phyloP scores from a whole-genome alignment of 2,113 vertebrate genomes.

The Bos indicus region DNA sequence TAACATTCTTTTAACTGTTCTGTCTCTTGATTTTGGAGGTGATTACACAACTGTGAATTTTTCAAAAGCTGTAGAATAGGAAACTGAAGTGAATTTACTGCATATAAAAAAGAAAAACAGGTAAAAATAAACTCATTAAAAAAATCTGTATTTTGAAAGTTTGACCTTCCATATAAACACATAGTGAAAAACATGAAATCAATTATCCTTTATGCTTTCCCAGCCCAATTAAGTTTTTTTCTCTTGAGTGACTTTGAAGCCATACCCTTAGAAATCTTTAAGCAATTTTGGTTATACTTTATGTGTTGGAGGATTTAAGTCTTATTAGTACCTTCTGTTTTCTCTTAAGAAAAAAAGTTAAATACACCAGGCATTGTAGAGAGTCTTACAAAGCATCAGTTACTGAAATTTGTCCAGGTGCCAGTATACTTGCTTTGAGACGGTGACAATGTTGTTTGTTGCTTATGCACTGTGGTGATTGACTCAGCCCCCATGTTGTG shows the following conservation, averaged over 20 bases:
- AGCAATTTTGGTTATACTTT: background rate
- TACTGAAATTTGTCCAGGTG: background rate
- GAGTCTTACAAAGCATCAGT: background rate
- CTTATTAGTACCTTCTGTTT: background rate
- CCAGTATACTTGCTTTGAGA: background rate
- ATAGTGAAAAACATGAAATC: background rate
- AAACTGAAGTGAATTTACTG: background rate
- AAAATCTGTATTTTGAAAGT: background rate
- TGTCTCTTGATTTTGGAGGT: background rate
- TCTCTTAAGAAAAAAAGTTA: background rate
- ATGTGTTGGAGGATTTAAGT: background rate
- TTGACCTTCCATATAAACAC: background rate
- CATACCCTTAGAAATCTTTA: background rate
- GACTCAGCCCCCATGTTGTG: background rate
- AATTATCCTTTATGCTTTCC: background rate
- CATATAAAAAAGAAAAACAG: background rate
- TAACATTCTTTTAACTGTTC: constrained; percentile 1
- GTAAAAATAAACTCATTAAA: background rate
- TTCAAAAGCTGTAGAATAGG: background rate
- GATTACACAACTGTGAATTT: background rate
- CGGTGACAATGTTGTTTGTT: background rate
- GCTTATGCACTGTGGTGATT: background rate
- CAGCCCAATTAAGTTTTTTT: background rate
- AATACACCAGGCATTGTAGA: background rate
- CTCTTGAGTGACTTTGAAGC: background rate